Evolutionary conservation across 2,888 invertebrate genomes (phyloP).

Genomic region (Campoletis raptor): DNA sequence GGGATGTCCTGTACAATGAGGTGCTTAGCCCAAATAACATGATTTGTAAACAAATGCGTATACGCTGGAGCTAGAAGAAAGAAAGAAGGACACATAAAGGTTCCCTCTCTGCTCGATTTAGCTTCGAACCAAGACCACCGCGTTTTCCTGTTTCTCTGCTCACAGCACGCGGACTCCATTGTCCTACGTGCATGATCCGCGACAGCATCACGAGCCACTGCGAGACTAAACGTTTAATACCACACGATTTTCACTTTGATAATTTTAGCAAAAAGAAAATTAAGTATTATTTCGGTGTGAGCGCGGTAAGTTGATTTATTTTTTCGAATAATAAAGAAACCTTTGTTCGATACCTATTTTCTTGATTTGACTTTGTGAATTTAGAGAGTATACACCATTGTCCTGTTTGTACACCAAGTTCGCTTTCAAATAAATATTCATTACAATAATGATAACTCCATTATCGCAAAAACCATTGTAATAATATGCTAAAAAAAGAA

Average conservation of each 20-base stretch:
- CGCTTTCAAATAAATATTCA: not conserved
- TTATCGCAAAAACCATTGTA: not conserved
- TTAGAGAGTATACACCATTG: not conserved
- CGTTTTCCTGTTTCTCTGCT: conserved; percentile 81
- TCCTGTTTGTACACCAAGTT: not conserved
- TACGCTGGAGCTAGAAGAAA: not conserved
- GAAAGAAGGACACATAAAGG: conserved; percentile 16
- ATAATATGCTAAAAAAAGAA: not conserved
- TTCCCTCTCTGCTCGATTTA: conserved; percentile 62
- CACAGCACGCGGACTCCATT: conserved; percentile 80
- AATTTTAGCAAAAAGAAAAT: not conserved
- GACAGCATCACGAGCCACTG: conserved; percentile 35
- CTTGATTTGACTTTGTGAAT: not conserved
- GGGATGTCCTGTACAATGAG: not conserved
- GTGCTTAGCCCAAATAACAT: not conserved
- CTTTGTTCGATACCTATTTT: not conserved
- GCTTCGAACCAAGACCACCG: conserved; percentile 71
- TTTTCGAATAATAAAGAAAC: not conserved
- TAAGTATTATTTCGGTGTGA: not conserved
- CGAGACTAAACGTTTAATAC: not conserved
- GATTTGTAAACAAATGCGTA: not conserved
- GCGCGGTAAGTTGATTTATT: not conserved
- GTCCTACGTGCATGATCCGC: conserved; percentile 77
- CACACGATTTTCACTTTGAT: not conserved
- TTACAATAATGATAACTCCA: not conserved